phyloP scores from a whole-genome alignment of 2,797 vertebrate genomes.

The Falco peregrinus region DNA sequence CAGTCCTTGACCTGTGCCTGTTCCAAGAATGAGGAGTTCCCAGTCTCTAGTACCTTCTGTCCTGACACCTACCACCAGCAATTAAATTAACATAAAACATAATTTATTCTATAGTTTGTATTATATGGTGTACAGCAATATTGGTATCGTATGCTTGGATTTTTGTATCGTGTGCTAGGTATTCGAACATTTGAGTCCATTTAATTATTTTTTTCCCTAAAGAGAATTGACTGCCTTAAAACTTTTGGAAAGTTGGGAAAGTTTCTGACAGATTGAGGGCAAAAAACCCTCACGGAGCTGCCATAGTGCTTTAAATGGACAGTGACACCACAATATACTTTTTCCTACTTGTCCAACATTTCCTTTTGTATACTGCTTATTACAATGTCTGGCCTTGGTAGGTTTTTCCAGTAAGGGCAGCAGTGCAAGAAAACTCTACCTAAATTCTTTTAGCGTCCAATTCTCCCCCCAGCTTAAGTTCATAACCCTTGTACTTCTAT shows the following conservation, averaged over 20 bases:
- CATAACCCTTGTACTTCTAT: constrained; percentile 79
- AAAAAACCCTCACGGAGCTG: neutral
- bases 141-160: fast-evolving
- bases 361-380: constrained; percentile 71
- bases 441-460: constrained; percentile 72
- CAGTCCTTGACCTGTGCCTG: neutral
- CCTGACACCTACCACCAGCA: neutral
- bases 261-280: constrained; percentile 5
- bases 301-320: constrained; percentile 43
- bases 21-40: neutral
- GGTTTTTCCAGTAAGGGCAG: constrained; percentile 73
- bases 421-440: constrained; percentile 66
- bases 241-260: constrained; percentile 11
- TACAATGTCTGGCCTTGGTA: constrained; percentile 66
- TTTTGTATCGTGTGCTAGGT: neutral
- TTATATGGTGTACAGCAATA: neutral
- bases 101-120: neutral
- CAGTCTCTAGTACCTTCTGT: neutral
- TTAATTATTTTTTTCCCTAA: neutral
- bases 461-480: constrained; percentile 75
- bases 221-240: neutral
- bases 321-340: constrained; percentile 17
- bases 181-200: neutral
- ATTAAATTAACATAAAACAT: neutral
- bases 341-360: constrained; percentile 47